Evolutionary conservation across 2,888 invertebrate genomes (phyloP), one percentile per base, ranked within the genome.

Genomic region (Polyommatus icarus): DNA sequence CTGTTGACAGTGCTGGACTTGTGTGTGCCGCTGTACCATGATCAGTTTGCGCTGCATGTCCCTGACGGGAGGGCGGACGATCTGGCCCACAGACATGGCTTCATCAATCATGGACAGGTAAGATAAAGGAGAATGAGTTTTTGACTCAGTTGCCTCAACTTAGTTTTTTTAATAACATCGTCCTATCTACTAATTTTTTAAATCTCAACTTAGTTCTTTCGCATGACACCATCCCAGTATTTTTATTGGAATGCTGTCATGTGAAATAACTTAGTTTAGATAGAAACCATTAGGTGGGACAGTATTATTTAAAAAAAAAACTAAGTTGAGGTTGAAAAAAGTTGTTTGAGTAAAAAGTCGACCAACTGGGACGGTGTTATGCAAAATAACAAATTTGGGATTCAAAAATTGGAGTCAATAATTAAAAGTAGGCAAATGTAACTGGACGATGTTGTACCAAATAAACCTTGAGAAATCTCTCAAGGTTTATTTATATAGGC

Each of bases 91-190:
- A 89, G 87, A 81, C 93, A 93, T 82, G 94, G 94, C 79, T 94
- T 94, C 85, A 82, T 91, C 83, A 94, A 93, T 84, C 94, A 94
- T 84, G 94, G 94, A 81, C 91, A 93, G 92, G 94, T 94, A 87
- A 87, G 88, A 12, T 5, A 15, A 46, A 46, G 46, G 46, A 46
- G 46, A 46, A 40, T 40, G 46, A n/a, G n/a, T 8, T 6, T 1
- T 46, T 46, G 10, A 46, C 46, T 12, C 40, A 40, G 8, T 40
- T 10, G 10, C 8, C 1, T 40, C 40, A 40, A 40, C 40, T 8
- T 40, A 40, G 7, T 36, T 40, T 40, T 36, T 40, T 40, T 40
- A 0, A 40, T 40, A 40, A 5, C 40, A 50, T 50, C 0, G 15
- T 50, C 10, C 50, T 15, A 50, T 50, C 6, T 50, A 6, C 1